A percentile compares a stretch with the other conserved stretches of the same genome.
Evolutionary conservation across 2,113 vertebrate species (phyloP).

Genomic region (Elephantulus edwardii): DNA sequence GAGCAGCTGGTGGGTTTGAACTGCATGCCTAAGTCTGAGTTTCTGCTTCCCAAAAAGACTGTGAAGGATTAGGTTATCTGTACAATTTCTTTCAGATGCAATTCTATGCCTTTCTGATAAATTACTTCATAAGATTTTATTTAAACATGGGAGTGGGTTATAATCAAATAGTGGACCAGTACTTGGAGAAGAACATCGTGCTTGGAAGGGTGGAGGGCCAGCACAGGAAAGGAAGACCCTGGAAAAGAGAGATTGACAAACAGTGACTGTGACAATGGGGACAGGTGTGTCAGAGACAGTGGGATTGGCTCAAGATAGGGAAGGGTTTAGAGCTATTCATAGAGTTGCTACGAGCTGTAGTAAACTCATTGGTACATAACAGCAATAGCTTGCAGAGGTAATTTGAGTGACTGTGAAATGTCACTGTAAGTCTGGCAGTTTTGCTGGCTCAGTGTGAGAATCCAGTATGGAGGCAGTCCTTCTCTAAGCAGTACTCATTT

Average conservation of each 20-base stretch:
- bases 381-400: slow-evolving; percentile 24
- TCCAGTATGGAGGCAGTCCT: slow-evolving; percentile 39
- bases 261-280: too few species aligned
- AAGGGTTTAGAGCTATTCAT: too few species aligned
- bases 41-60: slow-evolving; percentile 39
- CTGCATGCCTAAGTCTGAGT: too few species aligned
- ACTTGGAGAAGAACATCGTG: too few species aligned
- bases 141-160: slow-evolving; percentile 46
- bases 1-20: too few species aligned
- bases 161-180: slow-evolving; percentile 54
- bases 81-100: slow-evolving; percentile 16
- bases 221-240: too few species aligned
- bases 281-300: too few species aligned
- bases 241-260: too few species aligned
- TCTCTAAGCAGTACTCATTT: slow-evolving; percentile 54
- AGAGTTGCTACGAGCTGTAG: too few species aligned
- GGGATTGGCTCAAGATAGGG: too few species aligned
- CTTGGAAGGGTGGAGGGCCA: too few species aligned
- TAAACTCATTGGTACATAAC: too few species aligned
- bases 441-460: slow-evolving; percentile 61
- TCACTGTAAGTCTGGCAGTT: slow-evolving; percentile 34
- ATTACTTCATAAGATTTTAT: slow-evolving; percentile 14
- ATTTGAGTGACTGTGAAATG: slow-evolving; percentile 49
- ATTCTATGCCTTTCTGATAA: slow-evolving; percentile 9
- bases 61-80: slow-evolving; percentile 15